Conservation (phyloP, 2,113 vertebrate genomes). For the Mesitornis unicolor region DNA sequence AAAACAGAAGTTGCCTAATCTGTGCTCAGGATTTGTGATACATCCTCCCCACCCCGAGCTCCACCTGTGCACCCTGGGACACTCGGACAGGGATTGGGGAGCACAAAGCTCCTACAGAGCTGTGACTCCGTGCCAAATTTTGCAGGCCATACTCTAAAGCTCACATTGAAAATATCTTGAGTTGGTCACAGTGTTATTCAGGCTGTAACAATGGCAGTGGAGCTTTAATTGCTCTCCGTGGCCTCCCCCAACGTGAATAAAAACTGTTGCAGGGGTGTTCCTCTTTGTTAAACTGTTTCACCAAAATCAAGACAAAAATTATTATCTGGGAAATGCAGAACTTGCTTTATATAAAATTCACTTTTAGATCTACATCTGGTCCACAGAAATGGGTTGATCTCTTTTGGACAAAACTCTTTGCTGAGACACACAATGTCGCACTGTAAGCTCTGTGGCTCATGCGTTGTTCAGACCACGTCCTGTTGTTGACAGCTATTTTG, state of each 20-base stretch:
- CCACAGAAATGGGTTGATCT: constrained; percentile 34
- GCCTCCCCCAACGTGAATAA: neutral
- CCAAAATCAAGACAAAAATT: neutral
- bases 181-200: neutral
- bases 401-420: constrained; percentile 29
- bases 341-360: neutral
- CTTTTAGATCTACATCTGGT: constrained; percentile 61
- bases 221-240: neutral
- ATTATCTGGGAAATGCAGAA: neutral
- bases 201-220: neutral
- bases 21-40: neutral
- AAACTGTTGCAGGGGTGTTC: neutral
- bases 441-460: neutral
- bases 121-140: neutral
- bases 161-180: neutral
- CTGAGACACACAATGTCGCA: constrained; percentile 21
- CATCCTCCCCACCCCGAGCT: neutral
- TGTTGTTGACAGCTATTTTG: constrained; percentile 55
- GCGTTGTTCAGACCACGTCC: constrained; percentile 15
- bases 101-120: neutral
- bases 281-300: neutral
- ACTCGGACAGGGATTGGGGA: neutral
- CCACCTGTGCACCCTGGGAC: neutral
- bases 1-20: neutral
- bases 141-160: neutral